These are phyloP conservation scores for Lordiphosa andalusiaca DNA, from an alignment of 2,888 invertebrate genomes.

Conservation along the genomic window DNA sequence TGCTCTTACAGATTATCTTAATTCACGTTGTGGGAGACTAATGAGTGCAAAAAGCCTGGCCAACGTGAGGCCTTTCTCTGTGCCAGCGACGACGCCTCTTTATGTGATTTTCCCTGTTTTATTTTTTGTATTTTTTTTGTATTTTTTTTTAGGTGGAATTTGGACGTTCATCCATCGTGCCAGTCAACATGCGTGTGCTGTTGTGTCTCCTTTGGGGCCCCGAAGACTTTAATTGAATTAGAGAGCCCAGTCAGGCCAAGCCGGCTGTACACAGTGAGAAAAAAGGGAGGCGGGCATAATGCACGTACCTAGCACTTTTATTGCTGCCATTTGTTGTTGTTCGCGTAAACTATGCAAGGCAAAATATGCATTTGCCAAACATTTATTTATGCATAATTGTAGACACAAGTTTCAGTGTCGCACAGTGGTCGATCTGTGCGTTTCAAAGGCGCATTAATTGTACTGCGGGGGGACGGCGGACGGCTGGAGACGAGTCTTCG, in stretches of 20 bases:
- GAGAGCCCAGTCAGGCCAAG: conserved; percentile 41
- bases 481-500: conserved; percentile 20
- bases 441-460: conserved; percentile 76
- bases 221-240: conserved; percentile 67
- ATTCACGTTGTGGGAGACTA: conserved; percentile 81
- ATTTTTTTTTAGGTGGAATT: neutral
- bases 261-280: conserved; percentile 10
- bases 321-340: too few species aligned
- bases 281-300: too few species aligned
- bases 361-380: neutral
- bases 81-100: conserved; percentile 3
- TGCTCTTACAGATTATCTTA: conserved; percentile 77
- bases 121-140: neutral
- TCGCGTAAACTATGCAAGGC: too few species aligned
- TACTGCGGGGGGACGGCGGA: conserved; percentile 17
- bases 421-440: conserved; percentile 64
- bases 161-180: conserved; percentile 38
- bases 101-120: neutral
- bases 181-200: conserved; percentile 31
- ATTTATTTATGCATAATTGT: neutral
- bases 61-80: conserved; percentile 41
- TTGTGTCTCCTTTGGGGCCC: conserved; percentile 21
- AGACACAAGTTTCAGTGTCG: neutral
- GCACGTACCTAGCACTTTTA: too few species aligned
- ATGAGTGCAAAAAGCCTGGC: conserved; percentile 72